These are phyloP conservation scores for Rhynchomys soricoides DNA, from an alignment of 2,113 vertebrate genomes.

Conservation along the genomic window DNA sequence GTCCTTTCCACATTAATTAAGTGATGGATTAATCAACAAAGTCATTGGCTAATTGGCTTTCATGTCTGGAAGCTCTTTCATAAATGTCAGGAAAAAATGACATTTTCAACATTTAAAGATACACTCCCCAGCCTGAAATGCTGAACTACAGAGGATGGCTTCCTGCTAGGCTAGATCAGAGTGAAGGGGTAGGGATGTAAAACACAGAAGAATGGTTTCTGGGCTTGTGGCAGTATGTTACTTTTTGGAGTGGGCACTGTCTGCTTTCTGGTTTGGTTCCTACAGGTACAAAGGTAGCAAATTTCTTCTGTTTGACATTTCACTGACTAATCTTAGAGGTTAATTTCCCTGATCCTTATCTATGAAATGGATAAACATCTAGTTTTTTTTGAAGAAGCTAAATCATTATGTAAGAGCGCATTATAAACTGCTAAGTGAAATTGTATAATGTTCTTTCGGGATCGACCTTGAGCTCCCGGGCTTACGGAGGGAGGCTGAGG, in stretches of 20 bases:
- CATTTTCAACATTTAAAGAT: constrained; percentile 55
- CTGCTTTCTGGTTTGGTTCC: not conserved
- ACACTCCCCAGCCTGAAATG: not conserved
- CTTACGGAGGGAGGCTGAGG: not conserved
- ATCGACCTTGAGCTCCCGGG: not conserved
- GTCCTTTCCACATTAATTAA: not conserved
- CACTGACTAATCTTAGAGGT: not conserved
- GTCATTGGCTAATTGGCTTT: constrained; percentile 41
- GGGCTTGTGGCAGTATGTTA: not conserved
- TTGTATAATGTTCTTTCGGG: not conserved
- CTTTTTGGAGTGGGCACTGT: not conserved
- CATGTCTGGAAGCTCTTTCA: constrained; percentile 37
- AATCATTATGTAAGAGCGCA: not conserved
- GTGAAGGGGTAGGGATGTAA: not conserved
- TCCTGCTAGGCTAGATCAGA: constrained; percentile 6
- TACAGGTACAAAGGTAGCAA: not conserved
- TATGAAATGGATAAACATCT: not conserved
- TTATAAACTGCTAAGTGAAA: not conserved
- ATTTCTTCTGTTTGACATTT: not conserved
- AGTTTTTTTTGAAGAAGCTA: not conserved
- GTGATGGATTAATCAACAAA: constrained; percentile 65
- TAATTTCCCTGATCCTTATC: not conserved
- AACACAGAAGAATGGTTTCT: not conserved
- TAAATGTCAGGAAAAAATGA: constrained; percentile 48
- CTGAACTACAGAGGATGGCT: not conserved